These are phyloP conservation scores for Lordiphosa fenestrarum DNA, from an alignment of 2,888 invertebrate species.

Conservation along the genomic window DNA sequence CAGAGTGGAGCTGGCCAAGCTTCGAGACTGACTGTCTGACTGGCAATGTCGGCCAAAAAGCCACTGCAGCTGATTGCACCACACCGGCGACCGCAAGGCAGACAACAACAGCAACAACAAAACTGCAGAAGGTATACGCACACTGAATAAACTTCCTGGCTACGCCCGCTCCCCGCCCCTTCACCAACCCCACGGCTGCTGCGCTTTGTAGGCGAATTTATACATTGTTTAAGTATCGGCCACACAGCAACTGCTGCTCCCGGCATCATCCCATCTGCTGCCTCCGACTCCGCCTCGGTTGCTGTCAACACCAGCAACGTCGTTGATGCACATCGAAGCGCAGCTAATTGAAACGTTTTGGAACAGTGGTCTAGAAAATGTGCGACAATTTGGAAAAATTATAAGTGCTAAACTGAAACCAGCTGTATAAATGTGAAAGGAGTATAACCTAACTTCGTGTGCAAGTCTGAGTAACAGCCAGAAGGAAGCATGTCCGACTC, in stretches of 20 bases:
- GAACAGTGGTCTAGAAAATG: conserved; percentile 49
- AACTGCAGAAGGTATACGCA: conserved; percentile 39
- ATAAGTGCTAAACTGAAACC: neutral
- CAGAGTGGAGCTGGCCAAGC: conserved; percentile 14
- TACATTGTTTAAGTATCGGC: conserved; percentile 71
- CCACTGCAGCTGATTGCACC: conserved; percentile 74
- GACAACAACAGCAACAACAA: conserved; percentile 22
- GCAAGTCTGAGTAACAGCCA: no score
- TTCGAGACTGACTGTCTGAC: conserved; percentile 30
- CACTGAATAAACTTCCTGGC: conserved; percentile 32
- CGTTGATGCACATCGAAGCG: conserved; percentile 72
- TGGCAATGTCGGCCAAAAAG: conserved; percentile 61
- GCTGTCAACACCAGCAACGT: conserved; percentile 61
- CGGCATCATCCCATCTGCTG: conserved; percentile 3
- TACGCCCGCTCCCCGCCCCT: conserved; percentile 7
- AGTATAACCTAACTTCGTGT: no score
- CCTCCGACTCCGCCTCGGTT: conserved; percentile 23
- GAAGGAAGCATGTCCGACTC: no score
- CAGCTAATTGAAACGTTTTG: conserved; percentile 67
- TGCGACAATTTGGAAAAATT: neutral
- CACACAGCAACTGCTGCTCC: conserved; percentile 46
- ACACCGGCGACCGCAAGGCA: conserved; percentile 57
- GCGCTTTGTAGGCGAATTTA: conserved; percentile 65
- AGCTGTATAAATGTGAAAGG: no score
- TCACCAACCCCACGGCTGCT: neutral